These are phyloP conservation scores for Picathartes gymnocephalus DNA, from an alignment of 2,113 vertebrate genomes.

Conservation along the genomic window DNA sequence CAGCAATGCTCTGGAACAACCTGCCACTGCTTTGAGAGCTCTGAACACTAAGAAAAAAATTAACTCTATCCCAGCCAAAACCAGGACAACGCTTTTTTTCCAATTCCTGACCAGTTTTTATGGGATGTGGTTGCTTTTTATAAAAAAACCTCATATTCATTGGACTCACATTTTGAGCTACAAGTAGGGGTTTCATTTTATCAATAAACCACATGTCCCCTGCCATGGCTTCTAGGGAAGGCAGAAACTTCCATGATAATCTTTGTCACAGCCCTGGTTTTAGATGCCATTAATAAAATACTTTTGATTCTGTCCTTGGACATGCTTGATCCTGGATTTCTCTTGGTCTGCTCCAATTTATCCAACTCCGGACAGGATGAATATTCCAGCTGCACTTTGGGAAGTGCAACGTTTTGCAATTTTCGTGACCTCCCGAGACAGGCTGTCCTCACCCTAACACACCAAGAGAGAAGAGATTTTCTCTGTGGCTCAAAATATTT, in stretches of 20 bases:
- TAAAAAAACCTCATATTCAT: background rate
- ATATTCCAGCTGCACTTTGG: background rate
- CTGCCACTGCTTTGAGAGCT: background rate
- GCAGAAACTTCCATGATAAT: background rate
- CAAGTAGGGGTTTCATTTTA: background rate
- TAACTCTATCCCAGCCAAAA: background rate
- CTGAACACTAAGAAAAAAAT: background rate
- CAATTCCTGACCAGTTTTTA: background rate
- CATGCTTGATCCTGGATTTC: background rate
- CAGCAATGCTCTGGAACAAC: background rate
- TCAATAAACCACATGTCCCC: background rate
- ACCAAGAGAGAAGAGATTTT: background rate
- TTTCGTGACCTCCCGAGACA: background rate
- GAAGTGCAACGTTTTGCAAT: background rate
- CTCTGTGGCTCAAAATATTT: background rate
- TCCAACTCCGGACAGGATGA: background rate
- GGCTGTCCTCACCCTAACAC: background rate
- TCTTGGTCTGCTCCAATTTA: background rate
- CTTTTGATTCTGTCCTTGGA: background rate
- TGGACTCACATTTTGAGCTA: background rate
- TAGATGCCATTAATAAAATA: background rate
- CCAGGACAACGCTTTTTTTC: background rate
- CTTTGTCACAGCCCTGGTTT: background rate
- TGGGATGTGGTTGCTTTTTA: background rate
- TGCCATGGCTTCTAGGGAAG: background rate